Base-by-base conservation (phyloP, 1,140 invertebrate species). In the Adoxophyes honmai region DNA sequence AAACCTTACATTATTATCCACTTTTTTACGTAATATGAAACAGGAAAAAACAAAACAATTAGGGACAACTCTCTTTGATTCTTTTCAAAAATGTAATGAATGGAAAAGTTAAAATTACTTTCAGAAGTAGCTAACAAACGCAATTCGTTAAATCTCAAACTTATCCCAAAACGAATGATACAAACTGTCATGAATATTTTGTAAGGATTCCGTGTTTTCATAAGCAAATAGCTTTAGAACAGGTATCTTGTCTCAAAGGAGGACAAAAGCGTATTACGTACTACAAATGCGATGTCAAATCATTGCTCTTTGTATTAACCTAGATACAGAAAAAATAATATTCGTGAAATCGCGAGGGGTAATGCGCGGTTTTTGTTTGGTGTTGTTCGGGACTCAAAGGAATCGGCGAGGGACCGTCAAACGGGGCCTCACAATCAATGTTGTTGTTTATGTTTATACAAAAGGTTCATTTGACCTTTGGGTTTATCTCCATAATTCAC, bases 321-420 rank as follows among this genome's bases (percentile, higher is more conserved):
- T 39, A 42, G 39, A 42, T 18, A 42, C 7, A 42, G 1, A 18
- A 10, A 18, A 3, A 18, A 10, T 16, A 42, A 42, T 14, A 42
- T 42, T 18, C 4, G 8, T 21, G 16, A 42, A 8, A 42, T 21
- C 16, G 1, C 16, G 8, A 9, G 14, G 16, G 14, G 15, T 42
- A 42, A 42, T 42, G 39, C 39, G 15, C 39, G 16, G 39, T 14
- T 42, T 28, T 42, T 42, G 39, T 42, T 42, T 42, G 14, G 8
- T 14, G 15, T 42, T 42, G 15, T 36, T 28, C 21, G 21, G 21
- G 21, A 36, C 8, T 9, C 34, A 21, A 10, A 21, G 15, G 39
- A 15, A 8, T 42, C 16, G 39, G 8, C 39, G 10, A 42, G 39
- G 39, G 39, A 42, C 15, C 16, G 10, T 42, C 15, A 42, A 42